Evolutionary conservation across 2,113 vertebrate genomes (phyloP), one percentile per base, ranked within the genome.

Genomic region (Stomatorhinus ivindoensis): DNA sequence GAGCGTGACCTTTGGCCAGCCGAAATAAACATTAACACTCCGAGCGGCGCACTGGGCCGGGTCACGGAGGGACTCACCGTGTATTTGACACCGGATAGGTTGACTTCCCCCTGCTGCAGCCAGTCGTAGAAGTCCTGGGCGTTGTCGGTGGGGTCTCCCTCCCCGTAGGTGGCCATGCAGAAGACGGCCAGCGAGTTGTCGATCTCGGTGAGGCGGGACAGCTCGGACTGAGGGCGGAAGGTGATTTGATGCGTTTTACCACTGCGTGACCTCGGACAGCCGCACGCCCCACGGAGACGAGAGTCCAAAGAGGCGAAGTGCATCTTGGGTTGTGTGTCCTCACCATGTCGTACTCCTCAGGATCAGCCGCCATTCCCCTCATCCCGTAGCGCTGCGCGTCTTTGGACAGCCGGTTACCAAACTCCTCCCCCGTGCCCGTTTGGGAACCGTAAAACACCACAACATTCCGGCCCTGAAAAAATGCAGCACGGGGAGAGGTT

Each of bases 101-200:
- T 94, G 0, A 94, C 87, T 0, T 97, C 97, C 0, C 96, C 93
- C 93, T 99, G 98, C 92, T 99, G 98, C 69, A 99, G 94, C 97
- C 98, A 99, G 92, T 99, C 98, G 0, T 99, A 99, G 94, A 99
- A 99, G 93, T 99, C 98, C 91, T 99, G 98, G 61, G 98, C 98
- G 0, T 99, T 99, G 91, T 99, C 98, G 0, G 98, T 99, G 24
- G 98, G 98, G 93, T 99, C 98, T 0, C 98, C 98, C 90, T 99
- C 98, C 0, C 98, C 98, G 0, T 99, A 99, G 0, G 98, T 99
- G 91, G 98, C 98, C 98, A 99, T 97, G 93, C 98, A 99, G 95
- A 99, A 99, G 87, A 99, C 96, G 0, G 97, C 97, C 47, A 99
- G 94, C 0, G 98, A 96, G 92, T 99, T 99, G 35, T 97, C 92